Evolutionary conservation across 1,140 invertebrate genomes (phyloP).

Genomic region (Trissolcus basalis): DNA sequence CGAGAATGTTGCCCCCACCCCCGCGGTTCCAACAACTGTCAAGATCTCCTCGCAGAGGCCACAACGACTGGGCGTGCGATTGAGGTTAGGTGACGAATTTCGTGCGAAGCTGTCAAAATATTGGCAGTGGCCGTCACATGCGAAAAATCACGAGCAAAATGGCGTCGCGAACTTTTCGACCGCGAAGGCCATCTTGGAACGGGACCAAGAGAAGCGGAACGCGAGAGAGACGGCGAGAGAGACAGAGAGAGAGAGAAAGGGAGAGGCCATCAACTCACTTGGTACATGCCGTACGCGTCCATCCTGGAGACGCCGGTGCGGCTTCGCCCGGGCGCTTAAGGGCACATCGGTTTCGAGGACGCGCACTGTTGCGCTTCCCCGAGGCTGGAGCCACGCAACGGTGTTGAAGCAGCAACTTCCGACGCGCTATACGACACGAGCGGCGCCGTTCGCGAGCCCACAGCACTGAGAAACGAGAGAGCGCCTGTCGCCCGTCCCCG

Average conservation of each 20-base stretch:
- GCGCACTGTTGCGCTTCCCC: slow-evolving; percentile 1
- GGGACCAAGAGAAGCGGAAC: slow-evolving; percentile 29
- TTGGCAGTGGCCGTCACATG: background rate
- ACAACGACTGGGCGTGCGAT: slow-evolving; percentile 71
- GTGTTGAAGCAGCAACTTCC: background rate
- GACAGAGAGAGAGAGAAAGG: slow-evolving; percentile 15
- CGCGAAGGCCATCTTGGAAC: slow-evolving; percentile 44
- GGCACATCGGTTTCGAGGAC: background rate
- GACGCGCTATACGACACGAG: slow-evolving; percentile 16
- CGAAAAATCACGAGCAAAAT: slow-evolving; percentile 45
- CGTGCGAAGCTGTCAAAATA: no score
- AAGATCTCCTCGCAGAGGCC: slow-evolving; percentile 38
- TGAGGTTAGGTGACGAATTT: slow-evolving; percentile 53
- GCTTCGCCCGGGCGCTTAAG: background rate
- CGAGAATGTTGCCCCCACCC: background rate
- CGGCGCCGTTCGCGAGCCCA: slow-evolving; percentile 9
- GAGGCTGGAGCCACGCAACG: slow-evolving; percentile 15
- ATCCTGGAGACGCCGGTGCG: slow-evolving; percentile 59
- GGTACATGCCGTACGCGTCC: slow-evolving; percentile 74
- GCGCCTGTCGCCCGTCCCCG: background rate
- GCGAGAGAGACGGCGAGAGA: slow-evolving; percentile 23
- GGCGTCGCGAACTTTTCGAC: slow-evolving; percentile 37
- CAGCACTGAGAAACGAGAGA: slow-evolving; percentile 18
- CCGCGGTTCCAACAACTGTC: slow-evolving; percentile 1
- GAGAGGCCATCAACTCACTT: slow-evolving; percentile 66